These are phyloP conservation scores for Pygoscelis antarcticus DNA, from an alignment of 2,113 vertebrate genomes.

Conservation along the genomic window DNA sequence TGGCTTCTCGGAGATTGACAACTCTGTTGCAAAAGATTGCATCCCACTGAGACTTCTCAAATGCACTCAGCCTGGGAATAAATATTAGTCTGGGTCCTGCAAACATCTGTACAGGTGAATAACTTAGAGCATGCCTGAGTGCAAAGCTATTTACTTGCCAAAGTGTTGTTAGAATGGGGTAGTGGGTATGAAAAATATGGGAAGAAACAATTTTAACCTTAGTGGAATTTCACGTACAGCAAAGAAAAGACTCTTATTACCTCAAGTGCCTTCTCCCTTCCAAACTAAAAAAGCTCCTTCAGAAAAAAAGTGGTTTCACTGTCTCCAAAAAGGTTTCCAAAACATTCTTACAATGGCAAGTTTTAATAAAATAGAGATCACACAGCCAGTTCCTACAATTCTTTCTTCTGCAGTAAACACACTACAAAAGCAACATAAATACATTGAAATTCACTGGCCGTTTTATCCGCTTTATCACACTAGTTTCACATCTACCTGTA, in stretches of 20 bases:
- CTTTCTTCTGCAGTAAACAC: not conserved
- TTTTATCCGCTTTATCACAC: not conserved
- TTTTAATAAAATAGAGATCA: not conserved
- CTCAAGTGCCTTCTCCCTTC: not conserved
- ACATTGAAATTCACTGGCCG: not conserved
- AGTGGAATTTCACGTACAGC: not conserved
- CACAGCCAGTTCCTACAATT: not conserved
- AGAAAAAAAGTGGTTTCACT: not conserved
- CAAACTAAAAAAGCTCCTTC: not conserved
- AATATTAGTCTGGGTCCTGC: not conserved
- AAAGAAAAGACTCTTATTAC: not conserved
- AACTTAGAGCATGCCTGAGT: not conserved
- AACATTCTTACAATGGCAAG: not conserved
- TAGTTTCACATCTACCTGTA: not conserved
- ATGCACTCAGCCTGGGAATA: not conserved
- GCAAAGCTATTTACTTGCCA: not conserved
- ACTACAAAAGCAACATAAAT: not conserved
- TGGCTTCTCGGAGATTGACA: not conserved
- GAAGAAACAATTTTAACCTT: not conserved
- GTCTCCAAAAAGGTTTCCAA: not conserved
- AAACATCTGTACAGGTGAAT: not conserved
- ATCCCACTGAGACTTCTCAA: not conserved
- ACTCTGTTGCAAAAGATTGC: not conserved
- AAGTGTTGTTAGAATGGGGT: not conserved
- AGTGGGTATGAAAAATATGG: not conserved